phyloP scores from a whole-genome alignment of 2,797 vertebrate species.

The Eidolon dupreanum region DNA sequence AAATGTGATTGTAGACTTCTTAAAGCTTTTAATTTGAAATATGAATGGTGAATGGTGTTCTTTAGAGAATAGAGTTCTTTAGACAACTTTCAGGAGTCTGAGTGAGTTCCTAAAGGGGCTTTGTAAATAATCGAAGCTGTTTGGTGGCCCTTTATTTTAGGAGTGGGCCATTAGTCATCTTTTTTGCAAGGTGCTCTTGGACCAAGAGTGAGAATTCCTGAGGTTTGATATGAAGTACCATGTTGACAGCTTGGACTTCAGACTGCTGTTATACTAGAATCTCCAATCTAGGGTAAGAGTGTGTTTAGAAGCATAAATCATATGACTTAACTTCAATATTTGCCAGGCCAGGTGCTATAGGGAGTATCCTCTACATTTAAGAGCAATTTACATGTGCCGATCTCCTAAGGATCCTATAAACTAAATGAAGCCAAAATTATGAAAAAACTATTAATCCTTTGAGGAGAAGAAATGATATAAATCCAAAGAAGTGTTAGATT shows the following conservation, averaged over 20 bases:
- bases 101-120: not conserved
- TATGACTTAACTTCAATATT: not conserved
- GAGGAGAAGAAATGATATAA: not conserved
- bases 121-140: not conserved
- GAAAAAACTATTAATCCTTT: not conserved
- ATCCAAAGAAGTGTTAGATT: not conserved
- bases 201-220: not conserved
- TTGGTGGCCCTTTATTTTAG: not conserved
- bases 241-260: not conserved
- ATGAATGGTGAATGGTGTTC: not conserved
- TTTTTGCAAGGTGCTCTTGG: not conserved
- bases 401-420: not conserved
- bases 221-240: not conserved
- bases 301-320: not conserved
- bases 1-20: not conserved
- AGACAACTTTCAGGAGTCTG: not conserved
- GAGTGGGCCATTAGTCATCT: rapidly evolving
- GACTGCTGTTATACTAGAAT: not conserved
- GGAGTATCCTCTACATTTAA: not conserved
- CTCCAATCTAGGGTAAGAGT: not conserved
- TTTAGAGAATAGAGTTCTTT: not conserved
- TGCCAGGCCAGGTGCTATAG: not conserved
- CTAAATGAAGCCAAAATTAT: conserved; percentile 1
- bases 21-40: conserved; percentile 1
- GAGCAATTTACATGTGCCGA: not conserved